Conservation (phyloP, 30 jellyfish, hydroid and myxozoan genomes). For the Nemopilema nomurai region DNA sequence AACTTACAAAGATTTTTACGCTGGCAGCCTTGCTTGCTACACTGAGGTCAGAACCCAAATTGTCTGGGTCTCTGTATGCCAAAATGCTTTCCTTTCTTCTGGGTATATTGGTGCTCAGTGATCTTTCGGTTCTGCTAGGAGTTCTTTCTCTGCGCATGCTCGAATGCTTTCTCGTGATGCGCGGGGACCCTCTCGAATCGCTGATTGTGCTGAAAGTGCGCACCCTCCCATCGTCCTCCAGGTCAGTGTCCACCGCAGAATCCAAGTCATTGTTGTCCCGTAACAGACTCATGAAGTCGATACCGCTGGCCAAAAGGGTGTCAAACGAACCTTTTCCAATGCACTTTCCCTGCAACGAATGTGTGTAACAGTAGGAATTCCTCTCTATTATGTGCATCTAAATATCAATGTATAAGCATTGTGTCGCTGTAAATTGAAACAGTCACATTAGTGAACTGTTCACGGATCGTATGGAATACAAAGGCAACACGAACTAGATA, state of each 20-base stretch:
- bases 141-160: slow-evolving; percentile 1
- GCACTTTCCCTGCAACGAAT: slow-evolving; percentile 66
- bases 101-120: background rate
- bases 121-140: slow-evolving; percentile 9
- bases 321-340: slow-evolving; percentile 76
- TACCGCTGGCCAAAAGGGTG: slow-evolving; percentile 56
- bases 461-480: too few species aligned
- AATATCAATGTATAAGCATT: too few species aligned
- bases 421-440: too few species aligned
- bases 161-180: background rate
- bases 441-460: too few species aligned
- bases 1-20: slow-evolving; percentile 71
- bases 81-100: slow-evolving; percentile 25
- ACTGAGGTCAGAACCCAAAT: slow-evolving; percentile 59
- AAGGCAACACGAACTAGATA: too few species aligned
- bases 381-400: too few species aligned
- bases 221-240: slow-evolving; percentile 48
- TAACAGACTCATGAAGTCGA: slow-evolving; percentile 72
- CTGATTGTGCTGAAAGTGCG: slow-evolving; percentile 32
- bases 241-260: slow-evolving; percentile 47
- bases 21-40: slow-evolving; percentile 53
- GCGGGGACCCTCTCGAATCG: slow-evolving; percentile 14
- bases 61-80: slow-evolving; percentile 34
- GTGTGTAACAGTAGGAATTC: too few species aligned
- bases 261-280: slow-evolving; percentile 47